A percentile compares a stretch with the other conserved stretches of the same genome.
Evolutionary conservation across 2,113 vertebrate species (phyloP).

Genomic region (Formicarius rufipectus): DNA sequence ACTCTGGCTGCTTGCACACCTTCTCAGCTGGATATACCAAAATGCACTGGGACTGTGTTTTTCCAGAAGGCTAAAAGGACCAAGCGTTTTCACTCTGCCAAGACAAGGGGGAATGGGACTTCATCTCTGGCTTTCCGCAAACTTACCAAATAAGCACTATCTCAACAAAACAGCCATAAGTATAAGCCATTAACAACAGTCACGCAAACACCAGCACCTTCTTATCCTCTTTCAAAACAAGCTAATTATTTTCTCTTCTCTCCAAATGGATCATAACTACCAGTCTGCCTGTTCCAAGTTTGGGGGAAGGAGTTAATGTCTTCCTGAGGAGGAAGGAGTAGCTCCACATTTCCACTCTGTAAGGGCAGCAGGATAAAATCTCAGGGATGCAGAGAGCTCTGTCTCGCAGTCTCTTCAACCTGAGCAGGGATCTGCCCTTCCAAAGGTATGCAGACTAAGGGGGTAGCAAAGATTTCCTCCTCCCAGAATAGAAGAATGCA

Average conservation of each 20-base stretch:
- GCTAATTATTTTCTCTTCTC: neutral
- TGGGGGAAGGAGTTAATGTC: neutral
- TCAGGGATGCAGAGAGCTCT: neutral
- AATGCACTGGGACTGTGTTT: fast-evolving
- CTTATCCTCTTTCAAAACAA: neutral
- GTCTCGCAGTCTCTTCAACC: neutral
- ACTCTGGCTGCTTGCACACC: neutral
- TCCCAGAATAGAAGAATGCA: neutral
- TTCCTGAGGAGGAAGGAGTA: neutral
- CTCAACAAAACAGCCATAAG: neutral
- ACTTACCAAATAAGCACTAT: neutral
- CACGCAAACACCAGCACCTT: neutral
- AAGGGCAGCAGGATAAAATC: neutral
- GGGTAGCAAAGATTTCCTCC: neutral
- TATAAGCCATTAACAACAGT: neutral
- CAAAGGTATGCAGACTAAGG: neutral
- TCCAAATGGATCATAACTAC: neutral
- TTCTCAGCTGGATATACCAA: neutral
- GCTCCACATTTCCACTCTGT: neutral
- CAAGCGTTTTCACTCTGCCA: neutral
- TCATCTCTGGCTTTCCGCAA: neutral
- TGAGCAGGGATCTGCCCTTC: neutral
- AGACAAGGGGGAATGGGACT: neutral
- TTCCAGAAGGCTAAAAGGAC: neutral
- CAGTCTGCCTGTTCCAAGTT: neutral